Conservation (phyloP, 2,113 vertebrate genomes). For the Pavo muticus region DNA sequence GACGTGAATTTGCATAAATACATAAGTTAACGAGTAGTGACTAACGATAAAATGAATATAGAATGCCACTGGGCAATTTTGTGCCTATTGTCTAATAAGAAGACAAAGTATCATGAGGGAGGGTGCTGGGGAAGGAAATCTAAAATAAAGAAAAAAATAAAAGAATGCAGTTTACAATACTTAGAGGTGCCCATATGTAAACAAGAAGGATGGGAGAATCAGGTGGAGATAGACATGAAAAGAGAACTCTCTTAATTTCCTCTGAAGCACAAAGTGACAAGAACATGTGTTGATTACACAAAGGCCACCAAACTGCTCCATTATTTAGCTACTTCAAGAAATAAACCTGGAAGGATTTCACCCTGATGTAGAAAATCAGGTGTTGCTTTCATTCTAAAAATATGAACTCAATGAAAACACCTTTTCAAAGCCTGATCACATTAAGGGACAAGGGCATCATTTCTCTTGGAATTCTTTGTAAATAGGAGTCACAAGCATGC, state of each 20-base stretch:
- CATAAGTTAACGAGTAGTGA: slow-evolving; percentile 33
- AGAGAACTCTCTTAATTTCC: slow-evolving; percentile 60
- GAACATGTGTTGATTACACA: slow-evolving; percentile 47
- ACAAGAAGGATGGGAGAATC: slow-evolving; percentile 54
- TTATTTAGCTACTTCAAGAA: not conserved
- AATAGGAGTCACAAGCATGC: not conserved
- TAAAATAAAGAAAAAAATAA: not conserved
- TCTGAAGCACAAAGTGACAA: slow-evolving; percentile 15
- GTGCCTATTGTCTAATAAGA: slow-evolving; percentile 19
- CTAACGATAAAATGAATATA: slow-evolving; percentile 33
- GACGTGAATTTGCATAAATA: slow-evolving; percentile 64
- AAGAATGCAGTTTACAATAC: slow-evolving; percentile 1
- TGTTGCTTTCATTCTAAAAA: slow-evolving; percentile 27
- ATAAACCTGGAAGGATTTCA: not conserved
- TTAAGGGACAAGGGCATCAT: not conserved
- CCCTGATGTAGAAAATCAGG: not conserved
- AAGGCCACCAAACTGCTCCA: slow-evolving; percentile 5
- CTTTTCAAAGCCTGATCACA: not conserved
- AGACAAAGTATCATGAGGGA: not conserved
- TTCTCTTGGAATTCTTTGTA: slow-evolving; percentile 33
- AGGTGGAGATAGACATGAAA: slow-evolving; percentile 21
- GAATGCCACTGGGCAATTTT: slow-evolving; percentile 42
- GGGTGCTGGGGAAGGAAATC: not conserved
- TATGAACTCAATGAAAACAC: not conserved
- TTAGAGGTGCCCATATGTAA: slow-evolving; percentile 65